Percentiles rank a stretch among this genome's conserved stretches.
phyloP scores from a whole-genome alignment of 1,140 invertebrate species.

The Octopus bimaculoides region DNA sequence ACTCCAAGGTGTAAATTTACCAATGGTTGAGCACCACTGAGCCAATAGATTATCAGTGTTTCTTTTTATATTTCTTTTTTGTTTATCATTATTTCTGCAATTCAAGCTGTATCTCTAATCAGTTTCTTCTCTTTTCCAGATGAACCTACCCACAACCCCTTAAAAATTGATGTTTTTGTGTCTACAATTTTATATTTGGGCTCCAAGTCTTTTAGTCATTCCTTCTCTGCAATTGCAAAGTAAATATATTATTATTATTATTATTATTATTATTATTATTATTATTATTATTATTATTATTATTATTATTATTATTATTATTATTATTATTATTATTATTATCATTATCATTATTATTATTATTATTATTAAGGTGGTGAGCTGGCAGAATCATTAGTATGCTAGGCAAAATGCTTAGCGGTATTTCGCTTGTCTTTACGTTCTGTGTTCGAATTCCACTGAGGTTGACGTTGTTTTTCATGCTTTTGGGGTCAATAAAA shows the following conservation, averaged over 20 bases:
- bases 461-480: too few relatives aligned
- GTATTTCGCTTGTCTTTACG: too few relatives aligned
- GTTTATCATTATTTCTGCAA: neutral
- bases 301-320: neutral
- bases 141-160: constrained; percentile 66
- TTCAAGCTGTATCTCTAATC: neutral
- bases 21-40: too few relatives aligned
- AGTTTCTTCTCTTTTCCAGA: constrained; percentile 28
- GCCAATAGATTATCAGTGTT: too few relatives aligned
- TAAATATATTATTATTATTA: constrained; percentile 39
- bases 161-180: constrained; percentile 96
- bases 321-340: neutral
- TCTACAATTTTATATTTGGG: constrained; percentile 90
- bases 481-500: too few relatives aligned
- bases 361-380: too few relatives aligned
- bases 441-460: too few relatives aligned
- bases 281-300: neutral
- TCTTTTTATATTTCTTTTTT: too few relatives aligned
- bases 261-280: neutral
- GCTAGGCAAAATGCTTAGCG: too few relatives aligned
- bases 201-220: constrained; percentile 96
- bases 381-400: too few relatives aligned
- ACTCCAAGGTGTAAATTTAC: too few relatives aligned
- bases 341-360: neutral
- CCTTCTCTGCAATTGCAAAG: constrained; percentile 95